Evolutionary conservation across 2,113 vertebrate genomes (phyloP).

Genomic region (Lucifuga dentata): DNA sequence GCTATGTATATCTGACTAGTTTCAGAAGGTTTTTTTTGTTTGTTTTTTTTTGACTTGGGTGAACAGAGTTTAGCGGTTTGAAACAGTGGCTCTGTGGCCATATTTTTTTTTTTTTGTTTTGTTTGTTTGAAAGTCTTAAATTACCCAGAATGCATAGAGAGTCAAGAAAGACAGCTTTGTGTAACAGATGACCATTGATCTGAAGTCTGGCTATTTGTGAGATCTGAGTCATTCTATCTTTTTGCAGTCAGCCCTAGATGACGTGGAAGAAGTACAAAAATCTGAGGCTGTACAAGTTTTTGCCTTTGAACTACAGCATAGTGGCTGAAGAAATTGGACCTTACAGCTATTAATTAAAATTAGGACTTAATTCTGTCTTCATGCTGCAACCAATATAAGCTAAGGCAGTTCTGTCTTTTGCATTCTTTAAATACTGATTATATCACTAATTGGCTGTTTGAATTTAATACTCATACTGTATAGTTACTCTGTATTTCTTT

Average conservation of each 20-base stretch:
- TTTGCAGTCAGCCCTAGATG: constrained; percentile 5
- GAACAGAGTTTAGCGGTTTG: no score
- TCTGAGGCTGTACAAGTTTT: constrained; percentile 8
- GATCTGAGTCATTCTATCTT: not conserved
- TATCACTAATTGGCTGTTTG: constrained; percentile 52
- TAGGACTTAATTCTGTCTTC: no score
- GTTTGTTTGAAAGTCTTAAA: no score
- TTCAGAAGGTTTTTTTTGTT: no score
- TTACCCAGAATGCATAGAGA: no score
- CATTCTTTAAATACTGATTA: constrained; percentile 65
- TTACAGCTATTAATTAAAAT: no score
- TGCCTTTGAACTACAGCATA: constrained; percentile 17
- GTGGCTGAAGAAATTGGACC: constrained; percentile 18
- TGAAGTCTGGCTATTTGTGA: constrained; percentile 10
- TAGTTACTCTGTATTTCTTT: constrained; percentile 69
- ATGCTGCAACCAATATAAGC: constrained; percentile 35
- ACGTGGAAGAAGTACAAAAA: constrained; percentile 17
- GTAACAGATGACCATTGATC: not conserved
- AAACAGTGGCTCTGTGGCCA: no score
- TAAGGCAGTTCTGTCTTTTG: constrained; percentile 39
- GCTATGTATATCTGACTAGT: no score
- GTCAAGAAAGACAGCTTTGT: not conserved
- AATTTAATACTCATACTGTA: constrained; percentile 62
- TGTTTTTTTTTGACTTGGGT: no score
- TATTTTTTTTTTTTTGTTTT: no score